Evolutionary conservation across 2,113 vertebrate genomes (phyloP).

Genomic region (Plecotus auritus): DNA sequence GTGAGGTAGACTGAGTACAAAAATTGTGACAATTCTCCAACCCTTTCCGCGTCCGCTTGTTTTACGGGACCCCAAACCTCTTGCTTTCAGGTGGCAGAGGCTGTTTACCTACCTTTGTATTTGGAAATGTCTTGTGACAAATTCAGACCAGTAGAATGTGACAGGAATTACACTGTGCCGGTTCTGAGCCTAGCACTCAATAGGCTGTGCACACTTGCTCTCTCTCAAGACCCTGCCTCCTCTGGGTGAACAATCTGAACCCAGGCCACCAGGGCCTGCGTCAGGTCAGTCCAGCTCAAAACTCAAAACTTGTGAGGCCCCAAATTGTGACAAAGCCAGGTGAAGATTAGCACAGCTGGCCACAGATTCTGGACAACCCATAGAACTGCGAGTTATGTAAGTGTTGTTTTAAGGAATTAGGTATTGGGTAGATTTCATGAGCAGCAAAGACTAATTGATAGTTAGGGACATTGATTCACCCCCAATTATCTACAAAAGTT

Average conservation of each 20-base stretch:
- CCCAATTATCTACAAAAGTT: background rate
- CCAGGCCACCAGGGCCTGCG: background rate
- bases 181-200: background rate
- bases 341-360: background rate
- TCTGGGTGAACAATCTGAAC: background rate
- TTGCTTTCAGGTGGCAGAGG: background rate
- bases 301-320: background rate
- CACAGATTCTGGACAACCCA: background rate
- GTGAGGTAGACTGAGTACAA: background rate
- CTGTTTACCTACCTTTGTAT: background rate
- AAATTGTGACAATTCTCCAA: background rate
- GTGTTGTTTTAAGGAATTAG: background rate
- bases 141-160: background rate
- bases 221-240: background rate
- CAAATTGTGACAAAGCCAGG: background rate
- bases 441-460: background rate
- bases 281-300: background rate
- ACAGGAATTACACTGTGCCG: background rate
- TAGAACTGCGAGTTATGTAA: background rate
- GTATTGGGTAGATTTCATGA: background rate
- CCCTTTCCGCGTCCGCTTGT: accelerated
- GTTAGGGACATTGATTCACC: background rate
- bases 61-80: background rate
- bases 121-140: background rate
- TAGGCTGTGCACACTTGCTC: accelerated